These are phyloP conservation scores for Delphinapterus leucas DNA, from an alignment of 2,113 vertebrate genomes.

Conservation along the genomic window DNA sequence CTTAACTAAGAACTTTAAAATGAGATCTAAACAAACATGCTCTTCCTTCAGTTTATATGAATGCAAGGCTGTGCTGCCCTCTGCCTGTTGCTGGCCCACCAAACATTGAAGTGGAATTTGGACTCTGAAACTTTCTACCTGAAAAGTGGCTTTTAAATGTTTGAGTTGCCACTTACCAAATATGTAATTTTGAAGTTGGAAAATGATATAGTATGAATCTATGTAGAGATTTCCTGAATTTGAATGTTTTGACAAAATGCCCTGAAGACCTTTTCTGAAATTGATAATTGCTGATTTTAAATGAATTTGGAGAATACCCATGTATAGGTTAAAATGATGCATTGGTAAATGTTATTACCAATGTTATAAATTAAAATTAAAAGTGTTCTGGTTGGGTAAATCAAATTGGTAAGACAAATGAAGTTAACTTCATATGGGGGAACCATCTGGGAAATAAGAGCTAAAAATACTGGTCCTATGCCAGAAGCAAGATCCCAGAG, in stretches of 20 bases:
- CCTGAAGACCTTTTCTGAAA: background rate
- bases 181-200: background rate
- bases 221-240: background rate
- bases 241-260: background rate
- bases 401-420: background rate
- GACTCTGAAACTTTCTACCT: background rate
- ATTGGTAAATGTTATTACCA: background rate
- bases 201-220: background rate
- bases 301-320: background rate
- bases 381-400: background rate
- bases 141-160: background rate
- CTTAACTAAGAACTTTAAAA: background rate
- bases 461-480: background rate
- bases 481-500: background rate
- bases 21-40: background rate
- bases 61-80: conserved; percentile 76
- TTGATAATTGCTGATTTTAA: background rate
- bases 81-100: conserved; percentile 58
- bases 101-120: background rate
- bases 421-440: background rate
- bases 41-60: background rate
- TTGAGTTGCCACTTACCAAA: background rate
- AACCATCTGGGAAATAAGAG: background rate
- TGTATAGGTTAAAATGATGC: background rate
- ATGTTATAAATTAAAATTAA: background rate